Conservation (phyloP, 2,888 invertebrate genomes). For the Andrena fulva region DNA sequence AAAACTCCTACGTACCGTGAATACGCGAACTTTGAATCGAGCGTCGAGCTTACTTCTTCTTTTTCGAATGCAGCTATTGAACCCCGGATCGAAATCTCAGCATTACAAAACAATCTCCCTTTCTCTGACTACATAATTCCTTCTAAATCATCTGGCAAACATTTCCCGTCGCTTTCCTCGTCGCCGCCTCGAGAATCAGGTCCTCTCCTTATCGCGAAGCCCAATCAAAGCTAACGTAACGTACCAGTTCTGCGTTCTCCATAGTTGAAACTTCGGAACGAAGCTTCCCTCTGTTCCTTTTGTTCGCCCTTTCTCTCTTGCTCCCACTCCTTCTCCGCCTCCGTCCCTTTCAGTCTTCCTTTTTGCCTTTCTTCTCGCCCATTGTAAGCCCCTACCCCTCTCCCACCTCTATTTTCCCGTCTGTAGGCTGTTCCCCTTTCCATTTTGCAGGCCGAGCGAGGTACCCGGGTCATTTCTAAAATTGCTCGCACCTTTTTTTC, state of each 20-base stretch:
- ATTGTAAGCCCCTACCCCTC: constrained; percentile 11
- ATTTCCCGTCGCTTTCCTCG: not conserved
- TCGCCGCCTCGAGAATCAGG: constrained; percentile 10
- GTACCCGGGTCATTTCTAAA: constrained; percentile 24
- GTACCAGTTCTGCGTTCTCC: constrained; percentile 1
- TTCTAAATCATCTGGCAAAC: not conserved
- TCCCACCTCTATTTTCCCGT: not conserved
- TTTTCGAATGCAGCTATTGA: not conserved
- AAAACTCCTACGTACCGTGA: not conserved
- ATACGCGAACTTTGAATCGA: not conserved
- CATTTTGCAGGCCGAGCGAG: not conserved
- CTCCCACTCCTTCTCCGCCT: no score
- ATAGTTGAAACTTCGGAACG: not conserved
- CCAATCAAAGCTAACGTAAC: constrained; percentile 39
- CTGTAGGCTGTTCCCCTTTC: constrained; percentile 2
- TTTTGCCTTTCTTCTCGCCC: not conserved
- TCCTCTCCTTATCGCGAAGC: constrained; percentile 1
- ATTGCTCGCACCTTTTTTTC: constrained; percentile 34
- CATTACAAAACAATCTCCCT: no score
- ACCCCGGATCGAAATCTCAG: no score
- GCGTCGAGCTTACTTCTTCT: not conserved
- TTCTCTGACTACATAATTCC: not conserved
- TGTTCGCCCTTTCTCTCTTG: not conserved
- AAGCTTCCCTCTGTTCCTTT: not conserved
- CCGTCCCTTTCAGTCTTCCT: not conserved